Conservation (phyloP, 1,140 invertebrate genomes). For the Drosophila paulistorum region DNA sequence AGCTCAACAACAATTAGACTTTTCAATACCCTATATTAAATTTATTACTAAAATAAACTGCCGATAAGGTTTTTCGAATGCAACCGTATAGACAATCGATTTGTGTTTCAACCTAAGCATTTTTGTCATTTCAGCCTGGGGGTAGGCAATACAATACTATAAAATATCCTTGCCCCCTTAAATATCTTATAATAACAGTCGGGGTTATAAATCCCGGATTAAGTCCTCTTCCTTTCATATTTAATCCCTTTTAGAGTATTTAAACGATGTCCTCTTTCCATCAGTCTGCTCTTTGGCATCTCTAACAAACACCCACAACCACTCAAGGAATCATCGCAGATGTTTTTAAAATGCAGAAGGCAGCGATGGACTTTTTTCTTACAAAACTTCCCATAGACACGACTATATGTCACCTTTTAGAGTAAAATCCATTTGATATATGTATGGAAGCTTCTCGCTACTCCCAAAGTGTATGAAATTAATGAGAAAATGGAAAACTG, state of each 20-base stretch:
- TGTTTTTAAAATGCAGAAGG: constrained; percentile 14
- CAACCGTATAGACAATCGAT: too few species aligned
- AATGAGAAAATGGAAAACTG: constrained; percentile 19
- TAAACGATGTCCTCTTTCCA: background rate
- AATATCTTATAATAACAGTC: too few species aligned
- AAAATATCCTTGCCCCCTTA: too few species aligned
- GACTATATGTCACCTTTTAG: constrained; percentile 11
- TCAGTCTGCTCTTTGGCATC: background rate
- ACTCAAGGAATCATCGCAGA: background rate
- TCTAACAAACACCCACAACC: background rate
- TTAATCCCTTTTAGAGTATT: background rate
- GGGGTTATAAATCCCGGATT: too few species aligned
- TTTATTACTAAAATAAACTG: too few species aligned
- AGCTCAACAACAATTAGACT: background rate
- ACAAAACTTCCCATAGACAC: constrained; percentile 9
- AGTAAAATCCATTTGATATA: constrained; percentile 63
- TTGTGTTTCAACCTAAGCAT: too few species aligned
- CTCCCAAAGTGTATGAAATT: constrained; percentile 26
- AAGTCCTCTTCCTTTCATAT: background rate
- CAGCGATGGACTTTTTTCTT: constrained; percentile 11
- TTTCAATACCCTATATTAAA: background rate
- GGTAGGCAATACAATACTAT: too few species aligned
- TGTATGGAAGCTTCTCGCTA: constrained; percentile 1
- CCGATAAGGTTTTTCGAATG: too few species aligned
- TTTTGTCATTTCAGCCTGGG: too few species aligned